phyloP scores from a whole-genome alignment of 2,113 vertebrate genomes.

The Hippocampus abdominalis region DNA sequence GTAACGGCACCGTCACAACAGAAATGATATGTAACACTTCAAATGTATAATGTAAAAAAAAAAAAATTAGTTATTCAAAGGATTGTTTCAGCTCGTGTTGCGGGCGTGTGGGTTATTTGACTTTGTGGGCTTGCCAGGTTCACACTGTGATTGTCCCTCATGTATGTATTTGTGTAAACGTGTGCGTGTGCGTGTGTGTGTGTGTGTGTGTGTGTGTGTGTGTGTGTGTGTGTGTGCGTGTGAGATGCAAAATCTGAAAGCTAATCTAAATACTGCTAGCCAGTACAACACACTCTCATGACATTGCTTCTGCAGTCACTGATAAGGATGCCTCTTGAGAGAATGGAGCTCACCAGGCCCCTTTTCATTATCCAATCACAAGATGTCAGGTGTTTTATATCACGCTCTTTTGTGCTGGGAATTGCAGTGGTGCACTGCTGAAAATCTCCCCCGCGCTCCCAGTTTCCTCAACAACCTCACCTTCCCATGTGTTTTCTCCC shows the following conservation, averaged over 20 bases:
- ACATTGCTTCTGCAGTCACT: constrained; percentile 47
- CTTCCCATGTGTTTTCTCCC: constrained; percentile 13
- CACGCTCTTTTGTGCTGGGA: constrained; percentile 51
- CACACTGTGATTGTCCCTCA: not conserved
- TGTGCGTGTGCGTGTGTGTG: not conserved
- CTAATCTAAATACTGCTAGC: constrained; percentile 48
- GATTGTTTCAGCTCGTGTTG: not conserved
- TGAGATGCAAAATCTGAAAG: constrained; percentile 44
- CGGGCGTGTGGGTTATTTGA: not conserved
- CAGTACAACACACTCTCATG: constrained; percentile 51
- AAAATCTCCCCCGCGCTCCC: not conserved
- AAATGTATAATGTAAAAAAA: not conserved
- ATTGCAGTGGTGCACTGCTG: constrained; percentile 15
- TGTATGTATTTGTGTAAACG: not conserved
- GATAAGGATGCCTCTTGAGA: constrained; percentile 56
- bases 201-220: not conserved
- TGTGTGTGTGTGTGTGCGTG: not conserved
- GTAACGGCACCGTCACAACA: not conserved
- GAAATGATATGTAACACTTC: not conserved
- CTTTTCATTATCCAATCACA: constrained; percentile 51
- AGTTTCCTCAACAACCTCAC: not conserved
- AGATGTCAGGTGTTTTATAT: constrained; percentile 54
- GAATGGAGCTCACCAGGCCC: constrained; percentile 31
- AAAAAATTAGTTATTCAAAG: not conserved
- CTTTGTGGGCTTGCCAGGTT: constrained; percentile 2